Conservation (phyloP, 1,140 invertebrate genomes). For the Berghia stephanieae region DNA sequence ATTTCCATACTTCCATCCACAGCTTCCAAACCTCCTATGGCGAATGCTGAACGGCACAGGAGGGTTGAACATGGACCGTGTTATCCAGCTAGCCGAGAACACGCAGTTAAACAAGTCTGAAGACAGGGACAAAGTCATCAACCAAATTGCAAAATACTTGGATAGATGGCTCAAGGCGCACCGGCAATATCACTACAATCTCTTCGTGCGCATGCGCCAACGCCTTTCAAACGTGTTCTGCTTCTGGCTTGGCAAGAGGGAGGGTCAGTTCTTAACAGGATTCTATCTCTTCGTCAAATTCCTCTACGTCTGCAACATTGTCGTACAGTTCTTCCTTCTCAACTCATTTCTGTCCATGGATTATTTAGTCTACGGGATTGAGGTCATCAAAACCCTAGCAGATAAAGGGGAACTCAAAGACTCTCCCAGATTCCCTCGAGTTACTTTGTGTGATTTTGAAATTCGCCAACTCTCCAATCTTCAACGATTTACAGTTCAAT, state of each 20-base stretch:
- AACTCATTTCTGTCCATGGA: constrained; percentile 50
- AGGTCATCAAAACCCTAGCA: constrained; percentile 7
- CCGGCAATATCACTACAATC: constrained; percentile 32
- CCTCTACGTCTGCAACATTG: constrained; percentile 50
- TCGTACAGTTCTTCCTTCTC: constrained; percentile 53
- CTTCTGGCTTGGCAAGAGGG: constrained; percentile 57
- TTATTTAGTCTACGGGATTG: constrained; percentile 30
- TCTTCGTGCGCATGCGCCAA: constrained; percentile 24
- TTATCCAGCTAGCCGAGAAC: constrained; percentile 31
- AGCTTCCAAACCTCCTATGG: constrained; percentile 37
- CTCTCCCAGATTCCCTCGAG: constrained; percentile 63
- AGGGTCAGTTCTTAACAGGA: constrained; percentile 67
- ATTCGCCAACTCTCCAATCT: constrained; percentile 67
- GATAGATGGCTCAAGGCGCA: constrained; percentile 36
- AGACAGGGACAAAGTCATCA: constrained; percentile 26
- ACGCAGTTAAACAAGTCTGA: constrained; percentile 31
- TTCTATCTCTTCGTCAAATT: constrained; percentile 63
- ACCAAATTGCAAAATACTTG: constrained; percentile 34
- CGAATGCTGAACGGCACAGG: constrained; percentile 30
- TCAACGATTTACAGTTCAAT: constrained; percentile 66
- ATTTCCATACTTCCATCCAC: not conserved
- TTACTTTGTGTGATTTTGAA: constrained; percentile 70
- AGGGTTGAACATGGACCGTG: constrained; percentile 35
- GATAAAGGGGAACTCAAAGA: constrained; percentile 3
- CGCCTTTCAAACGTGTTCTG: constrained; percentile 31